Percentiles rank a stretch among this genome's conserved stretches.
Evolutionary conservation across 2,797 vertebrate genomes (phyloP).

Genomic region (Falco concolor): DNA sequence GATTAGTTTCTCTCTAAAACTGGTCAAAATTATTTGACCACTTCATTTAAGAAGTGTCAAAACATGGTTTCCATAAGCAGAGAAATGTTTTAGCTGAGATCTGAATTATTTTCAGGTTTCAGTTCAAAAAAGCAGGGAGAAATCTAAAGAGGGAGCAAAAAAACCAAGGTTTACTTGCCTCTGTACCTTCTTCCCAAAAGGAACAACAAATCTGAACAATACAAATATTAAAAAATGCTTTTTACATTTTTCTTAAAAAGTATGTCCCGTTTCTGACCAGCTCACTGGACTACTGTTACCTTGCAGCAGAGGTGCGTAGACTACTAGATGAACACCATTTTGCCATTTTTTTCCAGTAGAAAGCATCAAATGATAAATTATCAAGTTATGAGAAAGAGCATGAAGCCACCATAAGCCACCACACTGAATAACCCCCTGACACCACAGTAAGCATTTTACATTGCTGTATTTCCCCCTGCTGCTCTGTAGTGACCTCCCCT

Average conservation of each 20-base stretch:
- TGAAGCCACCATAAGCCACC: neutral
- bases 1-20: neutral
- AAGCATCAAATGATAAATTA: neutral
- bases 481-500: neutral
- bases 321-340: neutral
- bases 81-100: neutral
- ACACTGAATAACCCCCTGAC: neutral
- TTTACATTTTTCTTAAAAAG: neutral
- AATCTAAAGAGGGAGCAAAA: neutral
- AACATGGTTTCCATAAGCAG: neutral
- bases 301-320: neutral
- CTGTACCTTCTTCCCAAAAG: neutral
- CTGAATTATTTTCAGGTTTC: neutral
- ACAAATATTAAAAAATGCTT: neutral
- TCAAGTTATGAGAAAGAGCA: neutral
- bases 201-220: neutral
- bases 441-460: neutral
- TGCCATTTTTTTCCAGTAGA: neutral
- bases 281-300: neutral
- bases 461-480: rapidly evolving
- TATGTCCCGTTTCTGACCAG: neutral
- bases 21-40: neutral
- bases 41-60: neutral
- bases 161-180: neutral
- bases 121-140: neutral